phyloP scores from a whole-genome alignment of 2,113 vertebrate genomes.

The Psittacula cyanocephala region DNA sequence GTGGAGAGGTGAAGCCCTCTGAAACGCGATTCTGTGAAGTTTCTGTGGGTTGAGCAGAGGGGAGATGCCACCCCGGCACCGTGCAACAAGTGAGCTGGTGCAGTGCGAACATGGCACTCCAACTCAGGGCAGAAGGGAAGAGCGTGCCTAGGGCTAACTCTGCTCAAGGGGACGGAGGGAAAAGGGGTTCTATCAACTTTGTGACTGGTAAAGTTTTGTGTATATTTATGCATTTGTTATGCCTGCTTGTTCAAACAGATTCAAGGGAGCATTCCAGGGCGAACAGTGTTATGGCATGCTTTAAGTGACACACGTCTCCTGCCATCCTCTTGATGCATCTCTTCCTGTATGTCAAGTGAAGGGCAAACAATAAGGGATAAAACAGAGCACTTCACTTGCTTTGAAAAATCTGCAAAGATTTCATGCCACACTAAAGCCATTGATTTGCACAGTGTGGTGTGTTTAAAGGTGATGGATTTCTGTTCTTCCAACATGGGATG shows the following conservation, averaged over 20 bases:
- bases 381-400: conserved; percentile 48
- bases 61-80: background rate
- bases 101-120: background rate
- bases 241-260: conserved; percentile 59
- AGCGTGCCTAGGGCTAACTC: background rate
- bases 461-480: background rate
- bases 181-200: conserved; percentile 59
- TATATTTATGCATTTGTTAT: background rate
- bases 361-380: conserved; percentile 72
- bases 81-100: conserved; percentile 76
- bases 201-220: conserved; percentile 39
- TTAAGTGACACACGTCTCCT: conserved; percentile 35
- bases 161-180: background rate
- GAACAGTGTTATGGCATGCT: conserved; percentile 21
- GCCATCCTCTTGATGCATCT: conserved; percentile 63
- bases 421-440: background rate
- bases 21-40: background rate
- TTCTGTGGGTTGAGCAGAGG: background rate
- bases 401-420: conserved; percentile 33
- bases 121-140: background rate
- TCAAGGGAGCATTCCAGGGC: conserved; percentile 26
- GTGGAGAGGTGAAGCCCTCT: background rate
- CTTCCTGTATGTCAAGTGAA: conserved; percentile 79
- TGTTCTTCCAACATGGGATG: background rate
- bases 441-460: background rate